Base-by-base conservation (phyloP, 2,113 vertebrate genomes). In the Microcebus lehilahytsara region DNA sequence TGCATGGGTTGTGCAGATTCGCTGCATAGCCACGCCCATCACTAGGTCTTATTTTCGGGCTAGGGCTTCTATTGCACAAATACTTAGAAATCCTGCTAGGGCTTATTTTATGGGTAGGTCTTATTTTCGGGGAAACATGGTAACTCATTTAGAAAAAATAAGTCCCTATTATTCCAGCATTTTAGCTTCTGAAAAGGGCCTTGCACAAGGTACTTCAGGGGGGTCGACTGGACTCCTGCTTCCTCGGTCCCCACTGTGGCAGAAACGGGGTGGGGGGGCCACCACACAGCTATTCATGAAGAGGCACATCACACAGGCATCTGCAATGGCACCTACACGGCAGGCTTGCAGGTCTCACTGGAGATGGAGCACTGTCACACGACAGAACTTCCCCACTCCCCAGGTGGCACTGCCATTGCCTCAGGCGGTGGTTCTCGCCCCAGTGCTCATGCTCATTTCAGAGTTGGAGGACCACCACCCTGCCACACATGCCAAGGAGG, bases 401-500 rank as follows among this genome's bases (percentile, higher is more conserved):
- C 9, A 1, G 0, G 13, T 27, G 20, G n/a, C 20, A 23, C 0
- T 5, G 32, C 69, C 67, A 74, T n/a, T 22, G 30, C 20, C 40
- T 46, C 30, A 9, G 37, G 20, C n/a, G 14, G 72, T 0, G 3
- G 19, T 37, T 84, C 46, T 64, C n/a, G 11, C 23, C 42, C 66
- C 10, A 32, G 2, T 9, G 64, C 19, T 19, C 11, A 56, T 10
- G 22, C 8, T n/a, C 60, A 74, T 11, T 9, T 37, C 78, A 6
- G 64, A 60, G 49, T 34, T 22, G 16, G 56, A 34, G 27, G 58
- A 22, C 9, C 64, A 84, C 64, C 2, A 4, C 37, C n/a, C 8
- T 6, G 2, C 0, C 2, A 51, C 0, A 30, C 9, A 27, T 0
- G 6, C 27, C 3, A 17, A 17, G 46, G 58, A 25, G 34, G 37